Conservation (phyloP, 2,888 invertebrate species). For the Horisme vitalbata region DNA sequence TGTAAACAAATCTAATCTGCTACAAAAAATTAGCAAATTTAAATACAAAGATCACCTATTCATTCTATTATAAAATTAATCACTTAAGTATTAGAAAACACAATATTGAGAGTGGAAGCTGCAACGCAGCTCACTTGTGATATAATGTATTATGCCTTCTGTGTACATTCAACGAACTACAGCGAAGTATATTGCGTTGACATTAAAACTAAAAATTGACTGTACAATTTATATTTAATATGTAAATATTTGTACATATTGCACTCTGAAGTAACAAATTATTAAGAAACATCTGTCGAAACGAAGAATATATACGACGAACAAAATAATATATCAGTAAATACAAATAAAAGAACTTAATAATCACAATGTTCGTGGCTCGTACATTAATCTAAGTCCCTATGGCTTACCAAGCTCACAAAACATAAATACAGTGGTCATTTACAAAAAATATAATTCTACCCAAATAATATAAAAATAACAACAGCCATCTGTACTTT, state of each 20-base stretch:
- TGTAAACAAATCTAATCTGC: conserved; percentile 82
- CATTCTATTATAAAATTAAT: conserved; percentile 78
- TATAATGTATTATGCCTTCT: conserved; percentile 74
- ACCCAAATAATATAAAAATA: conserved; percentile 83
- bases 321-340: conserved; percentile 64
- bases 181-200: conserved; percentile 77
- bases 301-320: conserved; percentile 73
- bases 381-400: conserved; percentile 77
- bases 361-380: conserved; percentile 81
- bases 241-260: conserved; percentile 89
- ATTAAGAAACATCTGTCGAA: conserved; percentile 74
- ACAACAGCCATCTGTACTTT: conserved; percentile 83
- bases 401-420: conserved; percentile 80
- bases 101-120: conserved; percentile 62
- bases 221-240: conserved; percentile 80
- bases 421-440: conserved; percentile 82
- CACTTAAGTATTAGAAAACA: conserved; percentile 80
- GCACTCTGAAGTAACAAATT: conserved; percentile 85
- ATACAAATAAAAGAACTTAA: conserved; percentile 72
- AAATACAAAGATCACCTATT: conserved; percentile 81
- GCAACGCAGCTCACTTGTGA: conserved; percentile 66
- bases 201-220: conserved; percentile 81
- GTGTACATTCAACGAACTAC: conserved; percentile 76
- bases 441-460: conserved; percentile 83
- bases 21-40: conserved; percentile 82